A percentile compares a stretch with the other conserved stretches of the same genome.
phyloP scores from a whole-genome alignment of 2,888 invertebrate species.

The Drosophila ezoana region DNA sequence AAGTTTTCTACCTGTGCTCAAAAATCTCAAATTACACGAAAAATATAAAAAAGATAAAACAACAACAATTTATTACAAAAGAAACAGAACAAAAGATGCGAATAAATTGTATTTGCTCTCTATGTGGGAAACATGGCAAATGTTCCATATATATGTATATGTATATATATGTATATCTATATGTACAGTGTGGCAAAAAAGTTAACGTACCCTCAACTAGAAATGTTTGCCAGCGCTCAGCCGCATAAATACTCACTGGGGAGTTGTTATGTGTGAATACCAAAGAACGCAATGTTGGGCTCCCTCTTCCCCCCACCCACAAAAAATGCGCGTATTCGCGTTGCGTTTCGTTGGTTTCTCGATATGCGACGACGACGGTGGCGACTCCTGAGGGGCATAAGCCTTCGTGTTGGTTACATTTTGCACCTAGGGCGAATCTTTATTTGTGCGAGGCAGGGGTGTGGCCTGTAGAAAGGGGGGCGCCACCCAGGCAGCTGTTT shows the following conservation, averaged over 20 bases:
- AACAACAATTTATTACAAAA: conserved; percentile 73
- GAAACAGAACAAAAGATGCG: conserved; percentile 72
- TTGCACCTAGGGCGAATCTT: conserved; percentile 59
- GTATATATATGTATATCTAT: conserved; percentile 16
- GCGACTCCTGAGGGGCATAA: conserved; percentile 46
- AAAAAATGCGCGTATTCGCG: conserved; percentile 68
- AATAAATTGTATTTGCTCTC: conserved; percentile 62
- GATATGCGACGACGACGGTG: conserved; percentile 22
- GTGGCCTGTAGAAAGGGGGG: background rate
- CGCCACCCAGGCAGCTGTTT: conserved; percentile 76
- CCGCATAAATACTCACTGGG: conserved; percentile 79
- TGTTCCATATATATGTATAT: conserved; percentile 28
- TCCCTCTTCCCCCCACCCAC: background rate
- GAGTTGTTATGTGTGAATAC: conserved; percentile 73
- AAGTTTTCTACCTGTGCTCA: conserved; percentile 55
- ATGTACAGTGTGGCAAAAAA: conserved; percentile 61
- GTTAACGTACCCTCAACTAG: conserved; percentile 51
- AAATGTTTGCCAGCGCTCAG: conserved; percentile 60
- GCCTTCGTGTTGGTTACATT: conserved; percentile 47
- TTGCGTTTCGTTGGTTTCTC: conserved; percentile 53
- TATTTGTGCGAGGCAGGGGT: conserved; percentile 1
- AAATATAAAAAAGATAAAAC: conserved; percentile 32
- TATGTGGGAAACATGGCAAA: conserved; percentile 48
- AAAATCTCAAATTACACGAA: conserved; percentile 71
- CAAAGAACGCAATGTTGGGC: conserved; percentile 54